A percentile compares a stretch with the other conserved stretches of the same genome.
Evolutionary conservation across 2,888 invertebrate species (phyloP).

Genomic region (Mactromeris polynyma): DNA sequence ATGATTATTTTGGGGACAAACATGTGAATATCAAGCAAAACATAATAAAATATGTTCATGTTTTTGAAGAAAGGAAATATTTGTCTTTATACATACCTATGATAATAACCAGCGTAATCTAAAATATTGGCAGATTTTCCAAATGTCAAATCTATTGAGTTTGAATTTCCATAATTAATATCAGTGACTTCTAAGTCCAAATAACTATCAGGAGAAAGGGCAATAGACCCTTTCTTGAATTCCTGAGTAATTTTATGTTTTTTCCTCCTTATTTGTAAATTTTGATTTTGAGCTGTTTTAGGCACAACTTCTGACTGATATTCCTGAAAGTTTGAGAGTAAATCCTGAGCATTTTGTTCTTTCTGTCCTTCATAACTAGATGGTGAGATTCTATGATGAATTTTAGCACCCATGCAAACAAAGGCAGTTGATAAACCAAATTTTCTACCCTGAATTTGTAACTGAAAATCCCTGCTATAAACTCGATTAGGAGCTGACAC

Average conservation of each 20-base stretch:
- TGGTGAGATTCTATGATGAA: constrained; percentile 63
- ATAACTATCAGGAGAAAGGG: constrained; percentile 24
- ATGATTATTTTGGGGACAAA: background rate
- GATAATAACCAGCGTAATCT: constrained; percentile 22
- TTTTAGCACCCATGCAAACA: constrained; percentile 72
- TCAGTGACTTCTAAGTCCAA: constrained; percentile 29
- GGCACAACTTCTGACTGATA: constrained; percentile 19
- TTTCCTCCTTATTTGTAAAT: constrained; percentile 2
- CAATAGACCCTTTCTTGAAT: background rate
- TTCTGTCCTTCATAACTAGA: constrained; percentile 16
- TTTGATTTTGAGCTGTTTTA: constrained; percentile 35
- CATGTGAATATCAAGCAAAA: background rate
- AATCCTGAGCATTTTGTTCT: constrained; percentile 6
- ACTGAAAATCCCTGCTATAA: constrained; percentile 64
- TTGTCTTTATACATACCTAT: constrained; percentile 14
- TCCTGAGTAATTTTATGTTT: constrained; percentile 33
- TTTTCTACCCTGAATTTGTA: constrained; percentile 67
- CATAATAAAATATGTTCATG: no score
- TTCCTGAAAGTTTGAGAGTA: constrained; percentile 19
- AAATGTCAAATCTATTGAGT: constrained; percentile 21
- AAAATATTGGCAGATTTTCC: background rate
- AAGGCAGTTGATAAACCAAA: constrained; percentile 67
- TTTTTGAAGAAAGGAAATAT: background rate
- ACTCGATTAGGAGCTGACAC: constrained; percentile 43
- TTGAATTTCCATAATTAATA: constrained; percentile 32